Base-by-base conservation (phyloP, 92 coral and sea anemone species). In the Diadumene lineata region DNA sequence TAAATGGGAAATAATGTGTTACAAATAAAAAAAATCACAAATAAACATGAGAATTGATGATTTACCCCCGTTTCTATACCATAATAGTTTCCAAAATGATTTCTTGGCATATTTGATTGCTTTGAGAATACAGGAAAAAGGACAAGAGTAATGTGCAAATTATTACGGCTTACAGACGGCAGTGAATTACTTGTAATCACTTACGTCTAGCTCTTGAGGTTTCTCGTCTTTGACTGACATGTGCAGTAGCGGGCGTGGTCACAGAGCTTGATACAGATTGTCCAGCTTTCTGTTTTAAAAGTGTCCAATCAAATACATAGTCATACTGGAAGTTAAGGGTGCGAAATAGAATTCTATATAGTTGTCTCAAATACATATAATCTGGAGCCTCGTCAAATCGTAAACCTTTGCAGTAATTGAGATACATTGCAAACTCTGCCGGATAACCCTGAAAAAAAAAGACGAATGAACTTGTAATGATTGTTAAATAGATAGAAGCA, bases 341-440 rank as follows among this genome's bases (percentile, higher is more conserved):
- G 69, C 98, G 97, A 69, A 94, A 94, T 56, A 94, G 77, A 79
- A 94, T 94, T 67, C 98, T 80, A 82, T 91, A 94, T 70, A 94
- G 85, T 85, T 94, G 98, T 44, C 98, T 84, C 11, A 94, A 86
- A 56, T 94, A 94, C 98, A 94, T 94, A 86, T 94, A 94, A 29
- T 94, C 98, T 15, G 98, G 98, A 17, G 90, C 90, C 60, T 94
- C 98, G 65, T 89, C 97, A 53, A 94, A 94, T 44, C 97, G 94
- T 22, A 94, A 80, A 6, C 97, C 97, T 62, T 94, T 89, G 81
- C 98, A 94, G 72, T 94, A 94, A 82, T 94, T 94, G 30, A 94
- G 90, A 66, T 94, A 94, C 98, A 94, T 94, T 50, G 98, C 98
- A 75, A 94, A 94, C 85, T 94, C 98, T 10, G 98, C 98, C 7